A percentile compares a stretch with the other conserved stretches of the same genome.
Evolutionary conservation across 2,797 vertebrate genomes (phyloP).

Genomic region (Rhincodon typus): DNA sequence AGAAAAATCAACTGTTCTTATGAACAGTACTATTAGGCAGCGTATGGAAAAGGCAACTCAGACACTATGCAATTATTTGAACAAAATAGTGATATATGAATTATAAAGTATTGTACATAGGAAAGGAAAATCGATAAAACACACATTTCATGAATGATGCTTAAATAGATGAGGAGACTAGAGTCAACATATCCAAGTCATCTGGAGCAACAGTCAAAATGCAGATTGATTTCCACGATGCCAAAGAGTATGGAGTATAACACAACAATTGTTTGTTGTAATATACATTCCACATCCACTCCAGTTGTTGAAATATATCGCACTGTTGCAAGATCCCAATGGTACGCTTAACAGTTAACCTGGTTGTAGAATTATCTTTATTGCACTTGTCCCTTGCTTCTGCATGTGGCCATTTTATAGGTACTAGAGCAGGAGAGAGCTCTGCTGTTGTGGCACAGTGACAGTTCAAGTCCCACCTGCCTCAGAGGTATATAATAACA

Average conservation of each 20-base stretch:
- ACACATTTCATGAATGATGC: neutral
- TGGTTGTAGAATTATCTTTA: neutral
- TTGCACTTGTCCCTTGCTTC: neutral
- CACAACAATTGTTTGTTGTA: too few relatives aligned
- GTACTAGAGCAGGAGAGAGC: too few relatives aligned
- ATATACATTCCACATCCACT: too few relatives aligned
- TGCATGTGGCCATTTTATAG: neutral
- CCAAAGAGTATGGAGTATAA: too few relatives aligned
- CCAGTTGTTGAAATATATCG: too few relatives aligned
- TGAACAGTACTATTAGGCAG: neutral
- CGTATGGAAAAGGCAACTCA: neutral
- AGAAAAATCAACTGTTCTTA: neutral
- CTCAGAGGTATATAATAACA: too few relatives aligned
- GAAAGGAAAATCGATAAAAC: neutral
- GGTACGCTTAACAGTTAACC: too few relatives aligned
- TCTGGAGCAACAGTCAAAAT: neutral
- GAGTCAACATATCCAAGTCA: neutral
- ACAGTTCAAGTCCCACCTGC: too few relatives aligned
- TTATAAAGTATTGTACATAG: neutral
- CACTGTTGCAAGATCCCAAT: too few relatives aligned
- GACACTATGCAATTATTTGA: neutral
- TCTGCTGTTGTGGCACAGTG: too few relatives aligned
- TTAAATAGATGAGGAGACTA: neutral
- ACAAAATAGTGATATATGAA: neutral
- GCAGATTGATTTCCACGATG: neutral